Base-by-base conservation (phyloP, 2,888 invertebrate genomes). In the Dryomyza anilis region DNA sequence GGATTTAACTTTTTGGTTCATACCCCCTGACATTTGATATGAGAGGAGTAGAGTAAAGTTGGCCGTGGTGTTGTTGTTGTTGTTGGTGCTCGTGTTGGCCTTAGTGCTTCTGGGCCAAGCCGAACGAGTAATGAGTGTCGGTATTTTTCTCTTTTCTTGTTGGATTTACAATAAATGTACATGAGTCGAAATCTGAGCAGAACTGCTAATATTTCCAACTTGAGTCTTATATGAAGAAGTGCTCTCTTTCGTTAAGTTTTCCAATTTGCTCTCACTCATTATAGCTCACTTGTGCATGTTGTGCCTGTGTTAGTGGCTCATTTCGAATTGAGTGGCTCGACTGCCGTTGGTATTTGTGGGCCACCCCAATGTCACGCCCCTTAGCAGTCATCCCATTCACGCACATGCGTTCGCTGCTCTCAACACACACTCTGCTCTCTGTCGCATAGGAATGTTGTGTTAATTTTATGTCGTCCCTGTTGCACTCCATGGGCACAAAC, bases 1-100 rank as follows among this genome's bases (percentile, higher is more conserved):
- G 71, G 70, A 71, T 70, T 71, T 70, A 72, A 73, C 71, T 70
- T 69, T 70, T 63, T 68, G 68, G 71, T 71, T 72, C 72, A 64
- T 68, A 70, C 71, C 71, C 71, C 60, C 62, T 60, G 46, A 61
- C 63, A 65, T 66, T 62, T 68, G 64, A 65, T 67, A n/a, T n/a
- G n/a, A n/a, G n/a, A n/a, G n/a, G n/a, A n/a, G n/a, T n/a, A n/a
- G 70, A 69, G 68, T 65, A 69, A 72, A 63, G 53, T 71, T 62
- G 45, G 52, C 33, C 45, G 36, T 33, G 39, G 5, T 48, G 45
- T 10, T 52, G 53, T 30, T 52, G 58, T 45, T 66, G 66, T 56
- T 39, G n/a, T 23, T 39, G 53, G 48, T 53, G 33, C 57, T 67
- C 46, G 55, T 61, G 59, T 63, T 53, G 61, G 56, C 3, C 39